Evolutionary conservation across 2,888 invertebrate species (phyloP).

Genomic region (Athrips mouffetella): DNA sequence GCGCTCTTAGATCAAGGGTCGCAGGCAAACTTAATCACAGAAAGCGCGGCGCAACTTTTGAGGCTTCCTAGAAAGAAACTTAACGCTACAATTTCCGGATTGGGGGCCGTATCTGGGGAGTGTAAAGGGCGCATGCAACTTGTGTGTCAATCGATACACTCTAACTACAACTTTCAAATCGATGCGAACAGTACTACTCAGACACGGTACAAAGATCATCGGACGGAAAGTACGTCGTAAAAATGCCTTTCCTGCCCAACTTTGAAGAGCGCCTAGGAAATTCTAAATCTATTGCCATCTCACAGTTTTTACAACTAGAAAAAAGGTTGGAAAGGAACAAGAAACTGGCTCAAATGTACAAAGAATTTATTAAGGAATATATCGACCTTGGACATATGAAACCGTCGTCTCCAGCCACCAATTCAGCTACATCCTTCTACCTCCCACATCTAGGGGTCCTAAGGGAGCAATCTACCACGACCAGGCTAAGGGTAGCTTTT

Average conservation of each 20-base stretch:
- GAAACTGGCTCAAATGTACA: not conserved
- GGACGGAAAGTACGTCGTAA: not conserved
- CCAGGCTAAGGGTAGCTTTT: slow-evolving; percentile 16
- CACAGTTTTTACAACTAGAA: not conserved
- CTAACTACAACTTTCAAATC: slow-evolving; percentile 10
- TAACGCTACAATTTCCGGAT: not conserved
- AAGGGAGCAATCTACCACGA: slow-evolving; percentile 10
- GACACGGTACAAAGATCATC: not conserved
- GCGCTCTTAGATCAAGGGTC: not conserved
- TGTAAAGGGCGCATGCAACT: not conserved
- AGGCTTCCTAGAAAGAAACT: not conserved
- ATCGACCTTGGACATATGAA: not conserved
- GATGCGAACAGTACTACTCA: not conserved
- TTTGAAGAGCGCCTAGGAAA: not conserved
- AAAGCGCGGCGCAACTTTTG: not conserved
- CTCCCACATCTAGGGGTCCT: slow-evolving; percentile 20
- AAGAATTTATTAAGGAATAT: slow-evolving; percentile 2
- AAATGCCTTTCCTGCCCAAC: not conserved
- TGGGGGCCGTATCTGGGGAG: not conserved
- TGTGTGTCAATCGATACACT: slow-evolving; percentile 12
- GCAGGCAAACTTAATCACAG: not conserved
- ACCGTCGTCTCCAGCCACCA: not conserved
- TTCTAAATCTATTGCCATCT: not conserved
- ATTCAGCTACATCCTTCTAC: not conserved
- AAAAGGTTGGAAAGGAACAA: not conserved